A percentile compares a stretch with the other conserved stretches of the same genome.
Conservation (phyloP, 2,888 invertebrate genomes). For the Liposcelis brunnea region DNA sequence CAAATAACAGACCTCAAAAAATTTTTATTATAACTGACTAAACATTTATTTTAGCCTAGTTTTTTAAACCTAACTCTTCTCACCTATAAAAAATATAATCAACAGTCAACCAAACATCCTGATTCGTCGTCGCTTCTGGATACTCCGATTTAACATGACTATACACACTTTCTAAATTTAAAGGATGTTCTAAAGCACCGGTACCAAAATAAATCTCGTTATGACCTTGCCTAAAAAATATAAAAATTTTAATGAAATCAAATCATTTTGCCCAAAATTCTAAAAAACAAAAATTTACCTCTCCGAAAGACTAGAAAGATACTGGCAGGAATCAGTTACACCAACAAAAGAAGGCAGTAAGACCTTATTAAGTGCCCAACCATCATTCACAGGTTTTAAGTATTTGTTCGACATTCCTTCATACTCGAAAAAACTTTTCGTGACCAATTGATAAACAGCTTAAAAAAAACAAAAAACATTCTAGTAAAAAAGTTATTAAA, state of each 20-base stretch:
- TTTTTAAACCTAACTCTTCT: no score
- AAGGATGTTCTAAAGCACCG: conserved; percentile 43
- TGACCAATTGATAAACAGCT: conserved; percentile 17
- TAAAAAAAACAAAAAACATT: neutral
- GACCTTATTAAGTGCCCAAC: conserved; percentile 10
- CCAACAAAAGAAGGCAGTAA: conserved; percentile 25
- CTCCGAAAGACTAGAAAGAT: conserved; percentile 16
- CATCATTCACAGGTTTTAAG: neutral
- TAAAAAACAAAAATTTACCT: conserved; percentile 5
- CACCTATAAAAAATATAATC: conserved; percentile 83
- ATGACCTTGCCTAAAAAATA: neutral
- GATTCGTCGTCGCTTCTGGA: conserved; percentile 56
- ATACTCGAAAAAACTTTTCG: conserved; percentile 16
- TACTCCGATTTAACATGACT: conserved; percentile 27
- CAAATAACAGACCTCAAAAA: no score
- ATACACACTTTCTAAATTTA: conserved; percentile 54
- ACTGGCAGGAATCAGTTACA: conserved; percentile 31
- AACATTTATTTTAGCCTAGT: no score
- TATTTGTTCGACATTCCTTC: conserved; percentile 13
- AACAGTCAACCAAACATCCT: conserved; percentile 58
- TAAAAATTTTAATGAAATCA: conserved; percentile 1
- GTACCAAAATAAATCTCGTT: conserved; percentile 31
- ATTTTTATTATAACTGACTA: no score
- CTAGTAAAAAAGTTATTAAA: no score
- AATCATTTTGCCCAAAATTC: conserved; percentile 2